Percentiles rank a stretch among this genome's conserved stretches.
Evolutionary conservation across 2,888 invertebrate genomes (phyloP).

Genomic region (Drosophila percnosoma): DNA sequence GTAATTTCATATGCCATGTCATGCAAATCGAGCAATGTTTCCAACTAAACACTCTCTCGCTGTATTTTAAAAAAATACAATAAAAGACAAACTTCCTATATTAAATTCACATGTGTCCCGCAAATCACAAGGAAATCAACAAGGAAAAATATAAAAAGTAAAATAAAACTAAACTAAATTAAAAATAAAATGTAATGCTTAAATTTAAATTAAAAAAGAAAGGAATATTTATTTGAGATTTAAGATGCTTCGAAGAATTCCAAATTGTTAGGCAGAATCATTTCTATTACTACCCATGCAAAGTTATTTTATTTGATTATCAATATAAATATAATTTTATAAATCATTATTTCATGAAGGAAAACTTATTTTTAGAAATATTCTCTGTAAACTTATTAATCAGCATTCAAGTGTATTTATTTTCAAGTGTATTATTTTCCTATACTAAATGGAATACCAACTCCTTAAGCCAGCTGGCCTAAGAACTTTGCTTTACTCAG

Average conservation of each 20-base stretch:
- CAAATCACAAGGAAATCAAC: too few species aligned
- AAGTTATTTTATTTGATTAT: neutral
- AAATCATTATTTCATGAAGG: neutral
- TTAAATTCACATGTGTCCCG: neutral
- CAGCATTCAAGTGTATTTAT: neutral
- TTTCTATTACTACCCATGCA: neutral
- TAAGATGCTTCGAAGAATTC: neutral
- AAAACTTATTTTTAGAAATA: neutral
- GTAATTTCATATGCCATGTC: conserved; percentile 55
- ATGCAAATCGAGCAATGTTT: conserved; percentile 28
- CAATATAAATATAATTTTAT: too few species aligned
- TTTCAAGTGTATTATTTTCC: neutral
- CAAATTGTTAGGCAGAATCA: neutral
- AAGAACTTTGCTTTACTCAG: neutral
- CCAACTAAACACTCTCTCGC: conserved; percentile 36
- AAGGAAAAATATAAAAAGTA: too few species aligned
- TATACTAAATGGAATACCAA: neutral
- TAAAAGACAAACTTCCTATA: neutral
- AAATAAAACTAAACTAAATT: neutral
- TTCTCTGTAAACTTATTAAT: neutral
- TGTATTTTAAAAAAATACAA: neutral
- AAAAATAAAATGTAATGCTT: neutral
- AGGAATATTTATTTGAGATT: neutral
- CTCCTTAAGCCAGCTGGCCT: neutral
- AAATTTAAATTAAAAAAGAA: neutral